Percentiles rank a stretch among this genome's conserved stretches.
Evolutionary conservation across 1,140 invertebrate species (phyloP).

Genomic region (Megathymus violae): DNA sequence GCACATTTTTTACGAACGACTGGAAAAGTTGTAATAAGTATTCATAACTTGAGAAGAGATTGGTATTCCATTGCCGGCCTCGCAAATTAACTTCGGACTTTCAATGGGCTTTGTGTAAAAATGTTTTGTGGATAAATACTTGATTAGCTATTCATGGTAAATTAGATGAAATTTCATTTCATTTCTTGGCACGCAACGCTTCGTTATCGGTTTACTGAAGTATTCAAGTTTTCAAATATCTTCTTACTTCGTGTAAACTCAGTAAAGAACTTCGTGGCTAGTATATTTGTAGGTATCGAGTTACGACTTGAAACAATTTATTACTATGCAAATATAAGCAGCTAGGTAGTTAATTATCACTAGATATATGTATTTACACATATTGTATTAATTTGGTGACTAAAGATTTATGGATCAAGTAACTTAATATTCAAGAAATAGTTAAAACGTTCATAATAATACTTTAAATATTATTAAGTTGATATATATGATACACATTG

Average conservation of each 20-base stretch:
- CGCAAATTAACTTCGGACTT: slow-evolving; percentile 43
- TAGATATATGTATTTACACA: too few species aligned
- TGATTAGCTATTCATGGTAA: slow-evolving; percentile 46
- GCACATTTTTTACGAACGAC: background rate
- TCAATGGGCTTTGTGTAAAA: slow-evolving; percentile 41
- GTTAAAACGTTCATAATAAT: too few species aligned
- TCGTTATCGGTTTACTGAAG: slow-evolving; percentile 25
- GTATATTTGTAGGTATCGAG: too few species aligned
- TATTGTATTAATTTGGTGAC: too few species aligned
- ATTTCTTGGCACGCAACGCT: slow-evolving; percentile 12
- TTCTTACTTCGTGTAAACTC: slow-evolving; percentile 3
- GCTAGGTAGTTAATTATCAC: too few species aligned
- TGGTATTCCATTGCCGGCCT: slow-evolving; percentile 38
- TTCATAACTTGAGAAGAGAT: slow-evolving; percentile 39
- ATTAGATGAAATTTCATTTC: slow-evolving; percentile 37
- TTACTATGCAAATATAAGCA: too few species aligned
- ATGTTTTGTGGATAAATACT: slow-evolving; percentile 47
- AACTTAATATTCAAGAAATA: too few species aligned
- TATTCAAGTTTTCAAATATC: slow-evolving; percentile 17
- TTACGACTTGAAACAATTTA: too few species aligned
- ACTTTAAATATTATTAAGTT: too few species aligned
- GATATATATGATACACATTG: too few species aligned
- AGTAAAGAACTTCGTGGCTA: background rate
- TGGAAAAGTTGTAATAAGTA: slow-evolving; percentile 27
- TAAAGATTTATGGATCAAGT: too few species aligned